Evolutionary conservation across 1,140 invertebrate species (phyloP), one percentile per base, ranked within the genome.

Genomic region (Caligus rogercresseyi): DNA sequence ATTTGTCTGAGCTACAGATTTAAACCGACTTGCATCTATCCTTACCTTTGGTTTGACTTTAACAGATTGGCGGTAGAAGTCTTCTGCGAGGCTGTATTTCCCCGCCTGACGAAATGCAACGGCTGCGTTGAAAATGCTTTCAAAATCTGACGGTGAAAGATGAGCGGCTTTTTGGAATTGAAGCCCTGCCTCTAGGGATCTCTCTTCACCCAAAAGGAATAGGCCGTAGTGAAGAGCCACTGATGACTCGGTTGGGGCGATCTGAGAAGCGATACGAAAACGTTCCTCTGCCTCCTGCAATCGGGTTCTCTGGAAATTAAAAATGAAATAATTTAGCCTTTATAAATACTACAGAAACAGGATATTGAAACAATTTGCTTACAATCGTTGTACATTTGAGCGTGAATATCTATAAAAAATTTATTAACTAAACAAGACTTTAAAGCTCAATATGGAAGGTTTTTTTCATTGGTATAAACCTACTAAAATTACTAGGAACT

Each of bases 171-270:
- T 75, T 16, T 86, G 74, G 68, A 87, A 84, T 65, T 86, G 80
- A 20, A 80, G 78, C 0, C 85, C 85, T n/a, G 89, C 87, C 70
- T 94, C 89, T 21, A 79, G 75, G 67, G 84, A 77, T 25, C 87
- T 77, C 7, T 82, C 81, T 67, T 82, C 79, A 61, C 87, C 82
- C 61, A 83, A 79, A 64, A 93, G 76, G 72, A 93, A 91, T 75
- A 91, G 83, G 88, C 87, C 87, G 71, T 87, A 89, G 74, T 89
- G 85, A 72, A 88, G 83, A 72, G 85, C 83, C 16, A 87, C 85
- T 65, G 80, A 81, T 0, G 86, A 80, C 71, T 93, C 87, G 53
- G 83, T 77, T 1, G 89, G 87, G 43, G 87, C 86, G 64, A 94
- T 74, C 65, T 79, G 76, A 65, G 87, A 77, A 1, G 89, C 90